Evolutionary conservation across 2,113 vertebrate species (phyloP), one percentile per base, ranked within the genome.

Genomic region (Probosciger aterrimus): DNA sequence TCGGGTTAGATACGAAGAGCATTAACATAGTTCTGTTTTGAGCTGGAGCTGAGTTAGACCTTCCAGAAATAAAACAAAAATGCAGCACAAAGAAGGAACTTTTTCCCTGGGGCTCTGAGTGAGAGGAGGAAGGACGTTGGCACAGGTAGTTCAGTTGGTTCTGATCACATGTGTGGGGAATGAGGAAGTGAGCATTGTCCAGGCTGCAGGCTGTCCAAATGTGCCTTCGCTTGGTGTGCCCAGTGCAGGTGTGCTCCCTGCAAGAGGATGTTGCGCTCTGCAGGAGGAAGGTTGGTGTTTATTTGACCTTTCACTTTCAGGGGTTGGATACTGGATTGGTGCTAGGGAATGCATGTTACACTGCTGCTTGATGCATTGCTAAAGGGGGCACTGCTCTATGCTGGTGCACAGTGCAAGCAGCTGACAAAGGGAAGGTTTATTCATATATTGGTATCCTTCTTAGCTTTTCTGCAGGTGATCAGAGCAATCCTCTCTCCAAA

Each of bases 41-140:
- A 90, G 83, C 59, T 80, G 49, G 25, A 50, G 62, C 35, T 69
- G 43, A 63, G 23, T 55, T 82, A 60, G 90, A 73, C n/a, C 33
- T 92, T 53, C 23, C 49, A 77, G 76, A 92, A 93, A 83, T 86
- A 83, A 77, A 88, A 71, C 28, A 33, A 87, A 87, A 64, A 63
- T 25, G 20, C 39, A 90, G 39, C 65, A 71, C 62, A 35, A 84
- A 80, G 63, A 33, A 28, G n/a, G 81, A 35, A 14, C 33, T 59
- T 59, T 59, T 35, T 35, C 33, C 9, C 9, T 59, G 33, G 20
- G 57, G 33, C 63, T 75, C 47, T 3, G 0, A 14, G 59, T 10
- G 49, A 64, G 79, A 75, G 74, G 50, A 62, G 59, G 53, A 74
- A 73, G 83, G 50, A 60, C 44, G 2, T 6, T 2, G 1, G 46